Base-by-base conservation (phyloP, 2,113 vertebrate genomes). In the Sapayoa aenigma region DNA sequence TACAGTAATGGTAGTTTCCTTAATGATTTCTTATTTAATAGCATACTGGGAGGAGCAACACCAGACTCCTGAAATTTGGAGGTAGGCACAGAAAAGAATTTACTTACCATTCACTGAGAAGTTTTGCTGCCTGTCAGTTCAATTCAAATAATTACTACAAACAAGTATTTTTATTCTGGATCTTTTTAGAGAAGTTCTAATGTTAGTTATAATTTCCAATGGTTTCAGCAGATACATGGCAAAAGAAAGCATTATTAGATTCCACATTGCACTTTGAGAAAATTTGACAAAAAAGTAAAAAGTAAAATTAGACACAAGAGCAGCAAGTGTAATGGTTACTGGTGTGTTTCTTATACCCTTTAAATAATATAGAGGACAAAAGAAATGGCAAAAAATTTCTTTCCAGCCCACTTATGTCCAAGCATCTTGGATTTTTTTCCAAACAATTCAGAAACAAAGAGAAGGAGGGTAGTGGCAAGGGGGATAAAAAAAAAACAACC, bases 401-500 rank as follows among this genome's bases (percentile, higher is more conserved):
- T 80, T 42, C 20, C 19, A 73, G 24, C 12, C 35, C n/a, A 41
- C 8, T 56, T 41, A 58, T 1, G 1, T 50, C 21, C 39, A 65
- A 42, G 7, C 4, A 55, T 11, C 13, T 75, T 78, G 6, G 4
- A 0, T 0, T 7, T 56, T 89, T 68, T 20, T 0, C 5, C 14
- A 35, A 8, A 8, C 11, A 41, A 19, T 78, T 90, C 28, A 71
- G 56, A 59, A 81, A 89, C 15, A 53, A 62, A 77, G 31, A 47
- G 19, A 47, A 25, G 23, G n/a, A 49, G 18, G 3, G 37, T 13
- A n/a, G 24, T 9, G 33, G 27, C 6, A 14, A 24, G 5, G 35
- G 9, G 12, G 33, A 65, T 0, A 46, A 35, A 76, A 35, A 15
- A 63, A 46, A 89, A 63, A 2, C 0, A 63, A 2, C 0, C 0